Base-by-base conservation (phyloP, 2,797 vertebrate genomes). In the Otolemur crassicaudatus region DNA sequence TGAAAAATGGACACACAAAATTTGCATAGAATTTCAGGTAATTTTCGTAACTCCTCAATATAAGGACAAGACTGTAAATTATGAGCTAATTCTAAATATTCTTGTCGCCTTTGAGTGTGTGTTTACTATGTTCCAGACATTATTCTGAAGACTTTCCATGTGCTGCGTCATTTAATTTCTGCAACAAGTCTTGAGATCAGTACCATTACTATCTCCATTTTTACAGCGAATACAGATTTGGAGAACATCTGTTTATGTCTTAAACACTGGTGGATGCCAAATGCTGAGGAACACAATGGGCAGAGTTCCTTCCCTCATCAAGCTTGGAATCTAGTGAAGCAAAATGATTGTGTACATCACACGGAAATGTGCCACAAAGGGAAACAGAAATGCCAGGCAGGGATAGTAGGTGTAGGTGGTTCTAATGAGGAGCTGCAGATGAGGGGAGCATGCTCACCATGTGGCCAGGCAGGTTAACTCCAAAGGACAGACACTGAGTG, bases 151-250 rank as follows among this genome's bases (percentile, higher is more conserved):
- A 92, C 60, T 72, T 91, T 10, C 4, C 9, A 14, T 0, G 3
- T 77, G 14, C 3, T 73, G 8, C 2, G 25, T 49, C 13, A 86
- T 70, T 85, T 93, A 86, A 80, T 43, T 58, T 8, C 31, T 43
- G 1, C 6, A 69, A 46, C 16, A 19, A 46, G 10, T 13, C 31
- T 76, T 89, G 40, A 89, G 70, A 29, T 31, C 63, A 7, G 8
- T 67, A 84, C n/a, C 11, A 19, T 61, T 76, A 40, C 79, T 60
- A 43, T 76, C 14, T 92, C 20, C 40, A 7, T 58, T 94, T 94
- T 93, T 91, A 69, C 12, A 23, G 63, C 80, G 61, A 90, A 87
- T 90, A 37, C 58, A 82, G 83, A 83, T 89, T 87, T 87, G 87
- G 19, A 49, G 20, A 65, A 40, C 2, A 67, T 83, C 8, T 72